A percentile compares a stretch with the other conserved stretches of the same genome.
Evolutionary conservation across 2,888 invertebrate species (phyloP).

Genomic region (Melanostoma scalare): DNA sequence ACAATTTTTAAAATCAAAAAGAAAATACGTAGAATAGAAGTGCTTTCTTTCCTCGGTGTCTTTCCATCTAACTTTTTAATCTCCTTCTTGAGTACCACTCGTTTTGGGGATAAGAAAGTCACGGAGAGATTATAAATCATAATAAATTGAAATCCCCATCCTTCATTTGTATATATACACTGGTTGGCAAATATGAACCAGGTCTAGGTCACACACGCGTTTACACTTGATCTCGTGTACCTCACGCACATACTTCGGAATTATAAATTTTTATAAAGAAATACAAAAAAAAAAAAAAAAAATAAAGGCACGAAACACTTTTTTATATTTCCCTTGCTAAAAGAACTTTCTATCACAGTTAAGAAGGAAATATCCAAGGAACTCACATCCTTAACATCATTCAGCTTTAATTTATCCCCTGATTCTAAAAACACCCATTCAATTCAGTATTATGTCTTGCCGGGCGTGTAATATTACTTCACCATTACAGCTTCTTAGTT

Average conservation of each 20-base stretch:
- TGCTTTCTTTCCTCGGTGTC: background rate
- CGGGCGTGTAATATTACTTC: conserved; percentile 55
- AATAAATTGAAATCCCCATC: conserved; percentile 38
- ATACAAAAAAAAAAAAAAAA: conserved; percentile 10
- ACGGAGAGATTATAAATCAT: conserved; percentile 67
- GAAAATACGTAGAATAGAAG: too few species aligned
- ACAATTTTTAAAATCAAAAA: too few species aligned
- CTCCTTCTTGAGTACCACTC: conserved; percentile 28
- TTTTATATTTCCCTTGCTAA: background rate
- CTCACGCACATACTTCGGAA: conserved; percentile 29
- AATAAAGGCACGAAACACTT: conserved; percentile 8
- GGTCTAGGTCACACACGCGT: conserved; percentile 66
- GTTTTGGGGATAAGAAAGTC: conserved; percentile 38
- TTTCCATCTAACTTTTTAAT: conserved; percentile 39
- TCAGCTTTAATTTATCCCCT: conserved; percentile 53
- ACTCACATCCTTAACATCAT: conserved; percentile 33
- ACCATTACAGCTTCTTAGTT: conserved; percentile 37
- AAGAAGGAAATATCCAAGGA: conserved; percentile 33
- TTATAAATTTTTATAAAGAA: too few species aligned
- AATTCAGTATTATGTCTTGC: conserved; percentile 29
- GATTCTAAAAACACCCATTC: conserved; percentile 23
- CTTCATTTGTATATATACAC: background rate
- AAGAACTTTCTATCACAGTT: conserved; percentile 17
- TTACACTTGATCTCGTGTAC: conserved; percentile 28
- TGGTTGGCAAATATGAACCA: conserved; percentile 28